phyloP scores from a whole-genome alignment of 2,113 vertebrate species.

The Daboia siamensis region DNA sequence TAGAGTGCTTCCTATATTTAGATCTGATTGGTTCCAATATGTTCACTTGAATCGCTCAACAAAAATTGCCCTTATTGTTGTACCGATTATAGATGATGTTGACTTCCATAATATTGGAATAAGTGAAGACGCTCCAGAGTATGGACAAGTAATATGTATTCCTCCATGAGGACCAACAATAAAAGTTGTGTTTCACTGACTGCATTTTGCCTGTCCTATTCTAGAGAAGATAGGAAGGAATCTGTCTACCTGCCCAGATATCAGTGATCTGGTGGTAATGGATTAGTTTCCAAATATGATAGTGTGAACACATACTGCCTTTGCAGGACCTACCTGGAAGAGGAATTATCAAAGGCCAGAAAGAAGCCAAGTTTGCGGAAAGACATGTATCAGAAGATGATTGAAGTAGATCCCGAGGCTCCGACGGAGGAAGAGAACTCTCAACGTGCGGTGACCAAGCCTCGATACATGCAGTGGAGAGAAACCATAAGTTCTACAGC shows the following conservation, averaged over 20 bases:
- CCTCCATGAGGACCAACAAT: background rate
- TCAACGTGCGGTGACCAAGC: constrained; percentile 89
- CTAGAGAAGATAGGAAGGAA: background rate
- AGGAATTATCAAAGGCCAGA: constrained; percentile 92
- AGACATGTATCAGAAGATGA: constrained; percentile 98
- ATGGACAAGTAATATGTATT: background rate
- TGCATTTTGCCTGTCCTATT: background rate
- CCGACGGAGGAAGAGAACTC: constrained; percentile 82
- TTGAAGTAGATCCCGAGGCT: constrained; percentile 88
- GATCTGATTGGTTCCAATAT: background rate
- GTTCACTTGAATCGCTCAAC: background rate
- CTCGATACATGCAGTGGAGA: constrained; percentile 98
- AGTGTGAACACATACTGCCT: background rate
- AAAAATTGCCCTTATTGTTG: background rate
- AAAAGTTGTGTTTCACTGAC: background rate
- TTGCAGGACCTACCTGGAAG: constrained; percentile 90
- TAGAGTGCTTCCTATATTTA: background rate
- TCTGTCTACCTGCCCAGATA: background rate
- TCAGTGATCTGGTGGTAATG: background rate
- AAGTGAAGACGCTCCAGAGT: background rate
- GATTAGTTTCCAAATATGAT: background rate
- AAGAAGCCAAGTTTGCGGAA: constrained; percentile 91
- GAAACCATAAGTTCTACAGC: constrained; percentile 97
- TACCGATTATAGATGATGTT: background rate
- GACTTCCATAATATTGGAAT: background rate